phyloP scores from a whole-genome alignment of 2,888 invertebrate genomes.

The Cheilosia pagana region DNA sequence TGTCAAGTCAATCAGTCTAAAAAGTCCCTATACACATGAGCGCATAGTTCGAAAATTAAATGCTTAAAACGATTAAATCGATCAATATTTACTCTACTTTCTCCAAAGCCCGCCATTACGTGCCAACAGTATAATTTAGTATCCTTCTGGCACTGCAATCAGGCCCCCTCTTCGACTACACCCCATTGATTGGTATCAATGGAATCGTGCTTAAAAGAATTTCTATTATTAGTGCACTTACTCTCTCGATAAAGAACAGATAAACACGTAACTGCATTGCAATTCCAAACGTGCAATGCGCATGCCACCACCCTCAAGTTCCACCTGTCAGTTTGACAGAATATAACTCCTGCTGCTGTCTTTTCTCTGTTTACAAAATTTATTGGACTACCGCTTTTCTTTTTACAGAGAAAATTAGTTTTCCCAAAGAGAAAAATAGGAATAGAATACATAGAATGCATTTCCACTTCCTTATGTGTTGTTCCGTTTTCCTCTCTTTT shows the following conservation, averaged over 20 bases:
- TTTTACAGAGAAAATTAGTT: neutral
- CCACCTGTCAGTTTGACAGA: conserved; percentile 32
- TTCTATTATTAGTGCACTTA: conserved; percentile 33
- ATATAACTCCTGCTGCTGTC: neutral
- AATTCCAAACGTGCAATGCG: conserved; percentile 6
- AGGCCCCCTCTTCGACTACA: neutral
- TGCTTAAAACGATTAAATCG: neutral
- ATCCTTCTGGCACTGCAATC: conserved; percentile 23
- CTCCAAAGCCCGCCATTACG: conserved; percentile 16
- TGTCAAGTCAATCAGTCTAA: neutral
- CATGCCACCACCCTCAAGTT: conserved; percentile 21
- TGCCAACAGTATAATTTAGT: conserved; percentile 32
- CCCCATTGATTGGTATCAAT: conserved; percentile 36
- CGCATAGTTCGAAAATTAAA: conserved; percentile 11
- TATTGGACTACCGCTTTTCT: neutral
- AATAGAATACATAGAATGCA: conserved; percentile 5
- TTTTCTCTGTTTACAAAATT: conserved; percentile 66
- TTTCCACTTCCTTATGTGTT: conserved; percentile 2
- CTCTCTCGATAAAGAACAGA: conserved; percentile 26
- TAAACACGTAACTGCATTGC: conserved; percentile 55
- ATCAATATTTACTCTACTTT: conserved; percentile 65
- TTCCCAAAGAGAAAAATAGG: neutral
- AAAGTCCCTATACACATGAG: neutral
- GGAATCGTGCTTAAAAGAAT: conserved; percentile 37
- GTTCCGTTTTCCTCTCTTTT: conserved; percentile 15